Evolutionary conservation across 2,113 vertebrate species (phyloP).

Genomic region (Mirounga angustirostris): DNA sequence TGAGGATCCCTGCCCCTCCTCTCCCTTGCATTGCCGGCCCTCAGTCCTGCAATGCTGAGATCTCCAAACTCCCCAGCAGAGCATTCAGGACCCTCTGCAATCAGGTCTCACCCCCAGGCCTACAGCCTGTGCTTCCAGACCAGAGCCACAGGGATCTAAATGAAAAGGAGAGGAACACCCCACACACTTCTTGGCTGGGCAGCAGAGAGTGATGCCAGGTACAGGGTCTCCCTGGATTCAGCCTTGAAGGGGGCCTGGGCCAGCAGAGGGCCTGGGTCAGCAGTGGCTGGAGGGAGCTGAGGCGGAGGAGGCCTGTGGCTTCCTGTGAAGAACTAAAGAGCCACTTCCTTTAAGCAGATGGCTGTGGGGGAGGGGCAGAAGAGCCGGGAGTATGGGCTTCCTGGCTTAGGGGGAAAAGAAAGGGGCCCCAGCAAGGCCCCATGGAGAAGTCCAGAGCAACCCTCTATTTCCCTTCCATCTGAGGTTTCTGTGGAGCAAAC

Average conservation of each 20-base stretch:
- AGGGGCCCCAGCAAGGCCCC: neutral
- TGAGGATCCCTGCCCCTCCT: neutral
- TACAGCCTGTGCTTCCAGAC: neutral
- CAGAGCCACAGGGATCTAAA: neutral
- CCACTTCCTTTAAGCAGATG: slow-evolving; percentile 78
- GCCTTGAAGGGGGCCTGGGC: neutral
- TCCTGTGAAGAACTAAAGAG: slow-evolving; percentile 76
- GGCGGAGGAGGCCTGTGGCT: slow-evolving; percentile 66
- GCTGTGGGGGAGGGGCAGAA: slow-evolving; percentile 47
- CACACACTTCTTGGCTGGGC: neutral
- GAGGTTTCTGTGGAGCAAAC: neutral
- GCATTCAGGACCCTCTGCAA: neutral
- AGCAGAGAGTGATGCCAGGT: neutral
- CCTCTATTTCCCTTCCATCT: slow-evolving; percentile 24
- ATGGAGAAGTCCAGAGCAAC: neutral
- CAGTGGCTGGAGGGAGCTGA: slow-evolving; percentile 34
- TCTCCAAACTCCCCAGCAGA: neutral
- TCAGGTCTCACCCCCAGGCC: neutral
- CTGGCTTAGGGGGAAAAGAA: neutral
- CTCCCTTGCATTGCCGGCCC: neutral
- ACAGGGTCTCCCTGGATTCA: neutral
- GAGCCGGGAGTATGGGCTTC: slow-evolving; percentile 23
- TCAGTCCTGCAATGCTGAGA: neutral
- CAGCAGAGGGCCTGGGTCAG: slow-evolving; percentile 31
- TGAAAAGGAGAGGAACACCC: neutral